These are phyloP conservation scores for Amphimedon queenslandica DNA, from an alignment of 37 sponge, comb jelly and placozoan genomes.

Conservation along the genomic window DNA sequence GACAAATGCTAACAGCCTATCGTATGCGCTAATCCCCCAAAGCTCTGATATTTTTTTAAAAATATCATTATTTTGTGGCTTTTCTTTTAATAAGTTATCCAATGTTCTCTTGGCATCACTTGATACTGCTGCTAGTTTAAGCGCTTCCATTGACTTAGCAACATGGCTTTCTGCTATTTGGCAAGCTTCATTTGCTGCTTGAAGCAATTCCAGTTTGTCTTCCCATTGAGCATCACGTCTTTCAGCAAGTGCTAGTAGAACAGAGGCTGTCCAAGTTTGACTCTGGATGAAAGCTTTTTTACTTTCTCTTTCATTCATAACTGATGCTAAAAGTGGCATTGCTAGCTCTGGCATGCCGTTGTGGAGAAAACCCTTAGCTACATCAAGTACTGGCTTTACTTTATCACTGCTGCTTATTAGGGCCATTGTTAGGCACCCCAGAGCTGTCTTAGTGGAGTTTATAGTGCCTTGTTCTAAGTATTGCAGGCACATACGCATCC, in stretches of 20 bases:
- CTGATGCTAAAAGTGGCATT: not conserved
- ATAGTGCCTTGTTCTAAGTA: not conserved
- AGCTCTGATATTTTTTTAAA: no score
- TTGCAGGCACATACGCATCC: no score
- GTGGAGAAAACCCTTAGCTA: not conserved
- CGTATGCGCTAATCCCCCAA: no score
- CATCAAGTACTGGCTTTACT: not conserved
- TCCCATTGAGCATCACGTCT: not conserved
- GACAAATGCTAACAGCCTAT: no score
- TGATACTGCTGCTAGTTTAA: no score
- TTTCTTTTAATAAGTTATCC: no score
- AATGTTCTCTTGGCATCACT: no score
- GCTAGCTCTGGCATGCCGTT: not conserved
- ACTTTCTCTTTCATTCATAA: not conserved
- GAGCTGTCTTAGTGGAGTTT: not conserved
- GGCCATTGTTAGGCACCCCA: not conserved
- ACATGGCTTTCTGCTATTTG: no score
- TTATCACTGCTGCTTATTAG: not conserved
- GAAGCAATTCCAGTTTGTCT: no score
- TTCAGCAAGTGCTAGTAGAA: not conserved
- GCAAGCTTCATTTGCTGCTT: no score
- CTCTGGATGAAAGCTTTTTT: not conserved
- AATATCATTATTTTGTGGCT: no score
- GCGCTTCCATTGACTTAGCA: no score
- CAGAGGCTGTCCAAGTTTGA: not conserved